These are phyloP conservation scores for Eupeodes latifasciatus DNA, from an alignment of 2,888 invertebrate genomes.

Conservation along the genomic window DNA sequence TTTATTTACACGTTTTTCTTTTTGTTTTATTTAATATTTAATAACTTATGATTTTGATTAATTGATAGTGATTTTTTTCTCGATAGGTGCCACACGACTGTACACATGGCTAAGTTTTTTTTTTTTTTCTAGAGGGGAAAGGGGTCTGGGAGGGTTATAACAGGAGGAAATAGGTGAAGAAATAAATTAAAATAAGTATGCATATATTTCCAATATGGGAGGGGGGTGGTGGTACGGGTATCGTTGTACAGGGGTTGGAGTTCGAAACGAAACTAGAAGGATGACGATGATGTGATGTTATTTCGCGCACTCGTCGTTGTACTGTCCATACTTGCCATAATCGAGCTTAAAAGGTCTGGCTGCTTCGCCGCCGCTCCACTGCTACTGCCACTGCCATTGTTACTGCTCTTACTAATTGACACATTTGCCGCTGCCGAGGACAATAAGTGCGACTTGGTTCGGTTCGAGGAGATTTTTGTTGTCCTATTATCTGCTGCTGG, in stretches of 20 bases:
- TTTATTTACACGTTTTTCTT: conserved; percentile 69
- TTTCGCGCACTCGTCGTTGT: conserved; percentile 77
- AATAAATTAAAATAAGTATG: conserved; percentile 71
- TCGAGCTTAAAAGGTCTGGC: conserved; percentile 83
- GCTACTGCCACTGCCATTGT: too few relatives aligned
- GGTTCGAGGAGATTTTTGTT: conserved; percentile 57
- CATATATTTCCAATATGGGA: conserved; percentile 42
- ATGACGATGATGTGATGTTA: conserved; percentile 76
- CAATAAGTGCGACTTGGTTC: conserved; percentile 63
- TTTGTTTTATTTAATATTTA: conserved; percentile 1
- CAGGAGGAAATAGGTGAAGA: conserved; percentile 45
- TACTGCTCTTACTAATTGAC: conserved; percentile 68
- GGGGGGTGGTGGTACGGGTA: neutral
- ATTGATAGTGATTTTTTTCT: conserved; percentile 68
- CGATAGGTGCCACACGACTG: conserved; percentile 53
- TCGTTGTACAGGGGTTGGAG: neutral
- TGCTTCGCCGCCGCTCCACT: conserved; percentile 36
- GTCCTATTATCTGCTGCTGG: conserved; percentile 54
- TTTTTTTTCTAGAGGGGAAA: neutral
- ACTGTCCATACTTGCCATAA: conserved; percentile 84
- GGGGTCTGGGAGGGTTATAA: neutral
- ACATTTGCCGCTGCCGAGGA: conserved; percentile 52
- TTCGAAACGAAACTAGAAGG: conserved; percentile 44
- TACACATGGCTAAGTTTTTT: conserved; percentile 42
- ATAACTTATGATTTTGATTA: conserved; percentile 75